Evolutionary conservation across 2,113 vertebrate species (phyloP), one percentile per base, ranked within the genome.

Genomic region (Coturnix japonica): DNA sequence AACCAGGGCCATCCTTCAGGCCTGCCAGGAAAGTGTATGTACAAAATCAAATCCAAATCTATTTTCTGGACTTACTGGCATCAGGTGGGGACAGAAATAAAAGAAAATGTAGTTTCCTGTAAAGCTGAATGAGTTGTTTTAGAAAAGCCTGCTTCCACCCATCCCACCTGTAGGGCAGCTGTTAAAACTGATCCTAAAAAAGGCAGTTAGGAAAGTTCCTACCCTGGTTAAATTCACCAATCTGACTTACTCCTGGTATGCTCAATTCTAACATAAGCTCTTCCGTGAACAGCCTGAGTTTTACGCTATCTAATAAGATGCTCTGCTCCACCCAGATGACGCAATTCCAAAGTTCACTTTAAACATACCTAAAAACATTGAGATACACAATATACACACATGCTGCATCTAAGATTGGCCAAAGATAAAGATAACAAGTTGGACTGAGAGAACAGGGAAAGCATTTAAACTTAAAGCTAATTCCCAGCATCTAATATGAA

Each of bases 41-140:
- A 86, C 93, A 81, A 54, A 31, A 92, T 44, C 49, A 80, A 92
- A 95, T 87, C 90, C 78, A 95, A 94, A 82, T 85, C 81, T 72
- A 64, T 11, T 83, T 74, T 70, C 69, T 87, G 57, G 64, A 77
- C 66, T 90, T 85, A 89, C 7, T 81, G 72, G 77, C 39, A n/a
- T 83, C 65, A 96, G 33, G 79, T 81, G 86, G 56, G 73, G 91
- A 86, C 7, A 94, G 64, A 63, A 95, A 80, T 61, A 65, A 71
- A 80, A 74, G 72, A 95, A 70, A n/a, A 53, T 1, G 12, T n/a
- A 51, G 20, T 85, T 88, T 91, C 67, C 51, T 72, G 91, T 94
- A 90, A 11, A 94, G 43, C 14, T 39, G 43, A 93, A 95, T 51
- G 23, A 86, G 43, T 43, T 95, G 25, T 75, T 95, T 91, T 61